Percentiles rank a stretch among this genome's conserved stretches.
Evolutionary conservation across 2,888 invertebrate genomes (phyloP).

Genomic region (Lasioglossum pauxillum): DNA sequence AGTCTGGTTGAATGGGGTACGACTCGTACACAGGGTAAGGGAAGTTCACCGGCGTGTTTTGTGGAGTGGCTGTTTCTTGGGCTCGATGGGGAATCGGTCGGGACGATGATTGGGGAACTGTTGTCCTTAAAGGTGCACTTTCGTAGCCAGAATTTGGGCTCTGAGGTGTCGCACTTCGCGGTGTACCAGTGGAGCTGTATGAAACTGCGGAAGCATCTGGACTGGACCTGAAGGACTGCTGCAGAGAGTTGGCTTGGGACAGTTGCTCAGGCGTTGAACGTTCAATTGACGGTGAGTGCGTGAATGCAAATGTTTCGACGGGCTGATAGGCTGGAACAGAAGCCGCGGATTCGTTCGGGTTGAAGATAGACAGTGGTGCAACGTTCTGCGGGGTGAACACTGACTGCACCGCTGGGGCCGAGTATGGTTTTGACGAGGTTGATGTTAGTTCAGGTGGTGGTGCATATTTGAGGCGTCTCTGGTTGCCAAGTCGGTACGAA

Average conservation of each 20-base stretch:
- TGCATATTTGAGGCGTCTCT: conserved; percentile 90
- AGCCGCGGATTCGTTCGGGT: conserved; percentile 58
- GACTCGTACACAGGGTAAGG: conserved; percentile 73
- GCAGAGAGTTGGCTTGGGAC: conserved; percentile 68
- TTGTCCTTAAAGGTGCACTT: conserved; percentile 5
- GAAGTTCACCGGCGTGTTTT: conserved; percentile 80
- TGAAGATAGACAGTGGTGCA: conserved; percentile 65
- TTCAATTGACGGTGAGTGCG: conserved; percentile 61
- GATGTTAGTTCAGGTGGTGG: conserved; percentile 90
- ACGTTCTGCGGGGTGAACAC: conserved; percentile 39
- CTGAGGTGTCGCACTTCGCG: conserved; percentile 41
- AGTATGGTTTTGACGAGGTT: conserved; percentile 63
- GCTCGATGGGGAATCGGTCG: conserved; percentile 75
- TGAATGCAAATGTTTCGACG: conserved; percentile 5
- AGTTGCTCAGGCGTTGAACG: conserved; percentile 53
- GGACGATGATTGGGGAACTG: conserved; percentile 56
- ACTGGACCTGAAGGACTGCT: conserved; percentile 73
- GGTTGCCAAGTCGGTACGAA: conserved; percentile 88
- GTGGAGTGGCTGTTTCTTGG: conserved; percentile 79
- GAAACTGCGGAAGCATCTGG: conserved; percentile 58
- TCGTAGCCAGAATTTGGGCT: conserved; percentile 55
- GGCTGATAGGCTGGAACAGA: conserved; percentile 31
- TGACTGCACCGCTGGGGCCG: conserved; percentile 45
- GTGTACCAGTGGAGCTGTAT: conserved; percentile 20
- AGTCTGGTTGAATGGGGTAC: conserved; percentile 62